Percentiles rank a stretch among this genome's conserved stretches.
These are phyloP conservation scores for Enteromius anoplus DNA, from an alignment of 2,797 vertebrate genomes.

Conservation along the genomic window DNA sequence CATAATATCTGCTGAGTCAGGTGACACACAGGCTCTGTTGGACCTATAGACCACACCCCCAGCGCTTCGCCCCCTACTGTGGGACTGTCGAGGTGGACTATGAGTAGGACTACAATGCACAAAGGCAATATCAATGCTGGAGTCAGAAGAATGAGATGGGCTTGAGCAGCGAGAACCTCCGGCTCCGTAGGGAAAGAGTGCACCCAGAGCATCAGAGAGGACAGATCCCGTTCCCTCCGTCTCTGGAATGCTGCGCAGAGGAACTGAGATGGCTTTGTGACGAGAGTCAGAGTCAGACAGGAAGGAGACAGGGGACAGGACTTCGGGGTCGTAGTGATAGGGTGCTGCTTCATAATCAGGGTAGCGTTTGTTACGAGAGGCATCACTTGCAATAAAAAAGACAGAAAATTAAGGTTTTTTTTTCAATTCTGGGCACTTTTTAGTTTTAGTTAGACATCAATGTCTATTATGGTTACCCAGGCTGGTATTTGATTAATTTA, in stretches of 20 bases:
- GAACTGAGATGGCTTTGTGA: constrained; percentile 74
- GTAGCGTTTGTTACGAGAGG: constrained; percentile 81
- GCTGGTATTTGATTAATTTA: background rate
- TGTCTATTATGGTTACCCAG: background rate
- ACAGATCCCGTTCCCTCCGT: constrained; percentile 77
- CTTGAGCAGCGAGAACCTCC: constrained; percentile 80
- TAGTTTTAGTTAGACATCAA: background rate
- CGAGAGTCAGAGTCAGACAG: constrained; percentile 82
- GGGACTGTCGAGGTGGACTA: constrained; percentile 76
- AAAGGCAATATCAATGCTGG: constrained; percentile 95
- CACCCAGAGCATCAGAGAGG: constrained; percentile 77
- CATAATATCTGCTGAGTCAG: constrained; percentile 77
- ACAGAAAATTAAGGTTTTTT: background rate
- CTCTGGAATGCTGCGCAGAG: constrained; percentile 89
- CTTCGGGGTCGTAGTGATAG: constrained; percentile 76
- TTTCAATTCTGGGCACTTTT: background rate
- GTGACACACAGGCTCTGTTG: constrained; percentile 70
- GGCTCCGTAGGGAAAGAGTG: constrained; percentile 73
- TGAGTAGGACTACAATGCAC: constrained; percentile 79
- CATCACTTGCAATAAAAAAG: constrained; percentile 75
- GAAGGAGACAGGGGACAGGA: constrained; percentile 74
- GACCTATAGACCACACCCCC: constrained; percentile 73
- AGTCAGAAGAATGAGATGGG: constrained; percentile 86
- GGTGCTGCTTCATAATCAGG: constrained; percentile 84
- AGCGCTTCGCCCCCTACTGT: constrained; percentile 64